Base-by-base conservation (phyloP, 2,113 vertebrate genomes). In the Pteropus alecto region DNA sequence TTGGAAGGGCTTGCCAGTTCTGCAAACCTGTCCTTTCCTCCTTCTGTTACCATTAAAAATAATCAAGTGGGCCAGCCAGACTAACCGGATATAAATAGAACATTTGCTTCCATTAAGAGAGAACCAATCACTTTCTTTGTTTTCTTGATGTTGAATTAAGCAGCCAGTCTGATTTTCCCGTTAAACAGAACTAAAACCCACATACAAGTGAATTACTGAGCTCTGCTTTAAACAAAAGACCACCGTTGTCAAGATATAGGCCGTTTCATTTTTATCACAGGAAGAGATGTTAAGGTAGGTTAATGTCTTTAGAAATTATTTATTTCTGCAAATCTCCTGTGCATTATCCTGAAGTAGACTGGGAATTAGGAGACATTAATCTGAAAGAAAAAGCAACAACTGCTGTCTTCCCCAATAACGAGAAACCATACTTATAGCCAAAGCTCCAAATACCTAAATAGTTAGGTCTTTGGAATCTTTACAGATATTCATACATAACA, bases 281-380 rank as follows among this genome's bases (percentile, higher is more conserved):
- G 89, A 87, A 92, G 90, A 90, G 85, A 95, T 85, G 93, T 63
- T 89, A 92, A 87, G 78, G 65, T 73, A 71, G 70, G 93, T 87
- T 93, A 95, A 97, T 93, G 68, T 87, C 83, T 97, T 95, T 46
- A 96, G 93, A 97, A 96, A 96, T 97, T 93, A 96, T 96, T 94
- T 95, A 96, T 96, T 51, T 83, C 35, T 46, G 58, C 33, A 93
- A 95, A 95, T 95, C 84, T 95, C 92, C 14, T 77, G 82, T 76
- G 82, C 35, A 82, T 95, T 95, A 87, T 30, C 30, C 4, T 61
- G 51, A 94, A 73, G 51, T 78, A 93, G 90, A 71, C 84, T 84
- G 70, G 41, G 51, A 93, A 95, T 96, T 93, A 93, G 21, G 16
- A 92, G 46, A 63, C 87, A 95, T 96, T 96, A 95, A 96, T 97